Evolutionary conservation across 2,888 invertebrate species (phyloP).

Genomic region (Campoplex capitator): DNA sequence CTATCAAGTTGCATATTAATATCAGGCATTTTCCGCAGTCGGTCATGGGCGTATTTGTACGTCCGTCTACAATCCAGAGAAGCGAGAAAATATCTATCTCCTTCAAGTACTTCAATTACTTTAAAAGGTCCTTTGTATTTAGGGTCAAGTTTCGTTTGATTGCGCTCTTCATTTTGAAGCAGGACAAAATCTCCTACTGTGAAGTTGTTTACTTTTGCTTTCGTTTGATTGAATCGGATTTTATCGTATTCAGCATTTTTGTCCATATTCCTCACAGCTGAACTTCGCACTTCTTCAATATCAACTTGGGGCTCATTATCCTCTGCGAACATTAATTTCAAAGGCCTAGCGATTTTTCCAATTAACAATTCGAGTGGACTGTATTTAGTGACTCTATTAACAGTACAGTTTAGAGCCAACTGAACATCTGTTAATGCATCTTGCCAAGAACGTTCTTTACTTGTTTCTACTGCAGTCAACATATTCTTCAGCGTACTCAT

Average conservation of each 20-base stretch:
- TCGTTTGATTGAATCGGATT: constrained; percentile 28
- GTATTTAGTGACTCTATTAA: background rate
- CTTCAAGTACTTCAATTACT: constrained; percentile 30
- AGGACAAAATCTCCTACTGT: constrained; percentile 27
- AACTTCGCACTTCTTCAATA: background rate
- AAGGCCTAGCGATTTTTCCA: background rate
- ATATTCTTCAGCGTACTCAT: background rate
- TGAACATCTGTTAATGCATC: too few relatives aligned
- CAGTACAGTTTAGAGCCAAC: background rate
- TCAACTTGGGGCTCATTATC: background rate
- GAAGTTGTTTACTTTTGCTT: constrained; percentile 33
- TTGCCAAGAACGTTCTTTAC: too few relatives aligned
- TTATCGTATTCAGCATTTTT: constrained; percentile 12
- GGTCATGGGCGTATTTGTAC: constrained; percentile 48
- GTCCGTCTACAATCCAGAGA: constrained; percentile 29
- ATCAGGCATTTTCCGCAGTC: constrained; percentile 40
- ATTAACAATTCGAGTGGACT: background rate
- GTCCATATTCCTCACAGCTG: background rate
- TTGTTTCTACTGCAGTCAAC: background rate
- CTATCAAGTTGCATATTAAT: too few relatives aligned
- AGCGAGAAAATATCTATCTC: constrained; percentile 40
- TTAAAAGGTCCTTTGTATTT: constrained; percentile 45
- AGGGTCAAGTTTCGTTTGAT: constrained; percentile 36
- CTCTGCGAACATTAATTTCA: background rate
- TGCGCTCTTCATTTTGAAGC: constrained; percentile 47